Base-by-base conservation (phyloP, 2,113 vertebrate species). In the Hippoglossus stenolepis region DNA sequence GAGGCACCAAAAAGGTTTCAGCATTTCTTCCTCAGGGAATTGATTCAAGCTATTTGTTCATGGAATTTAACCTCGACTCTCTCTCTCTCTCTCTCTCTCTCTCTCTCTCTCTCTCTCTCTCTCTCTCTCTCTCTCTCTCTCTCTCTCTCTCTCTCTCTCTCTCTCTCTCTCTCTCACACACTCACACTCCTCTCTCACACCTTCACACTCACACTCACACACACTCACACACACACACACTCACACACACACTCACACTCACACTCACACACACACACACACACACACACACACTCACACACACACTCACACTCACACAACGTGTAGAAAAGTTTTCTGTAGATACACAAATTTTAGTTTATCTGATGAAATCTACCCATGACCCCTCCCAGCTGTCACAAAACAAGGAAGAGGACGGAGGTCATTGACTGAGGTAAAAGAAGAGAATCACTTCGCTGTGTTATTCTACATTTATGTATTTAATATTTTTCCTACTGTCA, bases 1-100 rank as follows among this genome's bases (percentile, higher is more conserved):
- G 78, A 74, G 79, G 82, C 68, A 78, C 80, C 73, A 20, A 58
- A 76, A 72, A 80, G 60, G 75, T 74, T 86, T 84, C 78, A 69
- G 60, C 43, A 18, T 49, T 60, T 62, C 75, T 63, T 77, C 64
- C 43, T 69, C 54, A 31, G 62, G 59, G 57, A 81, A 83, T 40
- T 80, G 71, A 82, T 87, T 83, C 64, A 80, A 79, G 62, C 71
- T 75, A 73, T 75, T 40, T 84, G 71, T 82, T 71, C 13, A 2
- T 54, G 69, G 65, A 87, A 74, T 83, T 60, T 40, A 73, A 63
- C 77, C 56, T 67, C 58, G n/a, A n/a, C n/a, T 24, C 53, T 49
- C 24, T 56, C 24, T 60, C 17, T 17, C 45, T 28, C 28, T 28
- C 5, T 31, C 31, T 31, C 28, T 31, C 28, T 31, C 26, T 28